phyloP scores from a whole-genome alignment of 2,888 invertebrate genomes.

The Lathronympha strigana region DNA sequence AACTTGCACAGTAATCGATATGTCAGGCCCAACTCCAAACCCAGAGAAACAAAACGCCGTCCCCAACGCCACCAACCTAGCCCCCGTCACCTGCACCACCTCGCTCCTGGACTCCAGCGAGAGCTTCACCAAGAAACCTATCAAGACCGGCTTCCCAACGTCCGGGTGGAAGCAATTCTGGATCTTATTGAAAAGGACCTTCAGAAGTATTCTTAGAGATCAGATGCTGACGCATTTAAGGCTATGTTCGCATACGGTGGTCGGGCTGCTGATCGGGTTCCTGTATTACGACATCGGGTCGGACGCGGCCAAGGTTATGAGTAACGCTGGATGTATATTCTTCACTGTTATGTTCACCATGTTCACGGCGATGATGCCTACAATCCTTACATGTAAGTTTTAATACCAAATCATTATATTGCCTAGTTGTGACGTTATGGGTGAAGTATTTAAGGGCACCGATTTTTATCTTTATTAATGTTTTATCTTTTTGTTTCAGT shows the following conservation, averaged over 20 bases:
- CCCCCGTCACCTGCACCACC: slow-evolving; percentile 87
- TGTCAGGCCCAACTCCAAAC: slow-evolving; percentile 73
- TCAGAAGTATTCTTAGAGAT: slow-evolving; percentile 92
- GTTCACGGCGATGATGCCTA: slow-evolving; percentile 99
- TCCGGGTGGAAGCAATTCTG: slow-evolving; percentile 93
- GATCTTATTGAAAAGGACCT: slow-evolving; percentile 93
- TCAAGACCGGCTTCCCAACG: slow-evolving; percentile 90
- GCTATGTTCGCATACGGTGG: slow-evolving; percentile 93
- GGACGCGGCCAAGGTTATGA: slow-evolving; percentile 96
- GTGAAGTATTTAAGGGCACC: too few species aligned
- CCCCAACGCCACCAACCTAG: slow-evolving; percentile 71
- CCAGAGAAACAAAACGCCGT: slow-evolving; percentile 66
- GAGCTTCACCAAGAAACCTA: slow-evolving; percentile 86
- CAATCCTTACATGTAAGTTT: slow-evolving; percentile 97
- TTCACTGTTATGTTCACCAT: slow-evolving; percentile 98
- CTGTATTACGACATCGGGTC: slow-evolving; percentile 97
- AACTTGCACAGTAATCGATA: slow-evolving; percentile 80
- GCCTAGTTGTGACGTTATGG: too few species aligned
- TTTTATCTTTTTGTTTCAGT: slow-evolving; percentile 84
- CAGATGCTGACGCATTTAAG: slow-evolving; percentile 96
- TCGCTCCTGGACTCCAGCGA: slow-evolving; percentile 89
- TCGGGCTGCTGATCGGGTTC: slow-evolving; percentile 96
- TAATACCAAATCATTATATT: too few species aligned
- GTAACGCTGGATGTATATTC: slow-evolving; percentile 97
- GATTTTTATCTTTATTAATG: neutral